Percentiles rank a stretch among this genome's conserved stretches.
phyloP scores from a whole-genome alignment of 2,888 invertebrate genomes.

The Catocala fraxini region DNA sequence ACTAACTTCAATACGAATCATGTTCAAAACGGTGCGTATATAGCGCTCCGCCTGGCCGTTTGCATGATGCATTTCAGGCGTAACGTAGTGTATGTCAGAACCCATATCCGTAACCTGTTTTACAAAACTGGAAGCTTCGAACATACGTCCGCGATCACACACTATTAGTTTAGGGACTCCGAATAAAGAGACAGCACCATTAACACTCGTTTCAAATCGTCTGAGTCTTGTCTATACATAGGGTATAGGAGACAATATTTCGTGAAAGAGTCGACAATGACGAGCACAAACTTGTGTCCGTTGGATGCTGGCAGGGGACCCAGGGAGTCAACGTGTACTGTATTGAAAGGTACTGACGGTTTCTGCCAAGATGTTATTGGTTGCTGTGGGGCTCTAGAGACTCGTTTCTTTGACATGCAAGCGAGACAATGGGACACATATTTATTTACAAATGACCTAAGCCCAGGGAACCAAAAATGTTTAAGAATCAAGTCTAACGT shows the following conservation, averaged over 20 bases:
- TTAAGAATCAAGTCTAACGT: not conserved
- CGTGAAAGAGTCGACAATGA: constrained; percentile 18
- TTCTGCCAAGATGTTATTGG: constrained; percentile 10
- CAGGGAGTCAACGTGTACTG: too few relatives aligned
- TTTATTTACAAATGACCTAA: constrained; percentile 19
- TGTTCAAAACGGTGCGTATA: constrained; percentile 33
- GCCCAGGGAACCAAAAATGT: constrained; percentile 19
- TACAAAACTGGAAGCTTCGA: constrained; percentile 30
- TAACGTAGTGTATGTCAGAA: constrained; percentile 30
- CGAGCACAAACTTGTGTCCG: too few relatives aligned
- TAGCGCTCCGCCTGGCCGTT: constrained; percentile 45
- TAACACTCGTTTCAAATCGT: constrained; percentile 32
- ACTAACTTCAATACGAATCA: constrained; percentile 11
- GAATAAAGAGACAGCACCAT: constrained; percentile 35
- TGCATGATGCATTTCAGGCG: constrained; percentile 41
- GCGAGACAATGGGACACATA: constrained; percentile 20
- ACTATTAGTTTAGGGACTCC: constrained; percentile 35
- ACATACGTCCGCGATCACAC: constrained; percentile 27
- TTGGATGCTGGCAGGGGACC: too few relatives aligned
- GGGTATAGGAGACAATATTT: constrained; percentile 26
- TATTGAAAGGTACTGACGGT: not conserved
- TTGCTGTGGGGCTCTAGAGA: constrained; percentile 16
- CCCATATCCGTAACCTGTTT: constrained; percentile 10
- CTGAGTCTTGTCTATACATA: constrained; percentile 34
- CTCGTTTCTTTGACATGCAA: constrained; percentile 29